A percentile compares a stretch with the other conserved stretches of the same genome.
These are phyloP conservation scores for Drosophila bocki DNA, from an alignment of 1,140 invertebrate species.

Conservation along the genomic window DNA sequence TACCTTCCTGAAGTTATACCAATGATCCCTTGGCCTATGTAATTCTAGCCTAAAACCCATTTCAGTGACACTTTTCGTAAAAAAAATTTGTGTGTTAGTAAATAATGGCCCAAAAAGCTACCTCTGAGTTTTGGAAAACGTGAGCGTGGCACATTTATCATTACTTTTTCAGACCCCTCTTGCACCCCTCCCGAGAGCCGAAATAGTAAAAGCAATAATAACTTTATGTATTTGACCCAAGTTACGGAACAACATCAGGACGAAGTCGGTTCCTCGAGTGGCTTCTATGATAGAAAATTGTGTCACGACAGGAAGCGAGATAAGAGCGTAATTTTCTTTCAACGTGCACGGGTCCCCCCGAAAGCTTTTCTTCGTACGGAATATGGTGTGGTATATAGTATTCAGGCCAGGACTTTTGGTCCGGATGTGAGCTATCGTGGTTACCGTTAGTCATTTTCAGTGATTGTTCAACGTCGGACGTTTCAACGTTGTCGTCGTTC, in stretches of 20 bases:
- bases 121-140: constrained; percentile 46
- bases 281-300: constrained; percentile 83
- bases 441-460: constrained; percentile 84
- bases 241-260: constrained; percentile 24
- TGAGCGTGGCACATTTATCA: constrained; percentile 78
- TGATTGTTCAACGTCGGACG: constrained; percentile 77
- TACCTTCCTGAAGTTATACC: neutral
- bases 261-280: constrained; percentile 50
- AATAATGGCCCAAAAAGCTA: constrained; percentile 54
- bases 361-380: constrained; percentile 58
- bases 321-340: constrained; percentile 85
- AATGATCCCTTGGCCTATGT: neutral
- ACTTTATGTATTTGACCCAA: constrained; percentile 77
- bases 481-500: constrained; percentile 56
- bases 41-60: neutral
- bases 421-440: constrained; percentile 82
- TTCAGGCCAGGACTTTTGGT: constrained; percentile 42
- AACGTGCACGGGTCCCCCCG: constrained; percentile 56
- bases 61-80: neutral
- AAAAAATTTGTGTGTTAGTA: constrained; percentile 43
- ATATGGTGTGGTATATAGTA: constrained; percentile 2
- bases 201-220: constrained; percentile 73
- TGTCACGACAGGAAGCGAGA: constrained; percentile 85
- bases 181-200: neutral
- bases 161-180: constrained; percentile 17